Percentiles rank a stretch among this genome's conserved stretches.
phyloP scores from a whole-genome alignment of 1,140 invertebrate genomes.

The Bilobella aurantiaca region DNA sequence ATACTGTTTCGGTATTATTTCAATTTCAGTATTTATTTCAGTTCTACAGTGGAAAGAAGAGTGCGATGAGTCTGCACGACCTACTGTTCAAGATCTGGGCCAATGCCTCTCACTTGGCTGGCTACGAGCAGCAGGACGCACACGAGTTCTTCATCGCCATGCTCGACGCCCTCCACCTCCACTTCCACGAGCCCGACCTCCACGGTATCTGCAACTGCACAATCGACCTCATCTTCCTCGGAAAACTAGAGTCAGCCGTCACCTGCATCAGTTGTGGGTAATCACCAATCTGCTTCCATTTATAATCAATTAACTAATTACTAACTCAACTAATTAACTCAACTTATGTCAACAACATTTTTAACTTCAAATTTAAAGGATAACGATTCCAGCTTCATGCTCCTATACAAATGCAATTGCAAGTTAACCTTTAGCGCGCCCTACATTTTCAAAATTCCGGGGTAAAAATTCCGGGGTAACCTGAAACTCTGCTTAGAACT shows the following conservation, averaged over 20 bases:
- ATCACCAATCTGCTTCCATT: slow-evolving; percentile 37
- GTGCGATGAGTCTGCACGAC: slow-evolving; percentile 75
- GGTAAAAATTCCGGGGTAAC: too few relatives aligned
- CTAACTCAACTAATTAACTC: too few relatives aligned
- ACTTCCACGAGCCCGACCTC: slow-evolving; percentile 43
- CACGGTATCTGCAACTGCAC: slow-evolving; percentile 81
- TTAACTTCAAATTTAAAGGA: too few relatives aligned
- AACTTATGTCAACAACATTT: too few relatives aligned
- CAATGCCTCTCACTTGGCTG: slow-evolving; percentile 85
- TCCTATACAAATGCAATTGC: too few relatives aligned
- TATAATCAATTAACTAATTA: not conserved
- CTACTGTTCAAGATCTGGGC: slow-evolving; percentile 92
- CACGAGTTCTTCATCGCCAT: slow-evolving; percentile 98
- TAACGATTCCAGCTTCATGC: too few relatives aligned
- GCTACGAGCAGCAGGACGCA: slow-evolving; percentile 96
- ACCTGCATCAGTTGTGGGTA: slow-evolving; percentile 89
- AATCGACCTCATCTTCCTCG: slow-evolving; percentile 95
- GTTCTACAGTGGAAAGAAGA: slow-evolving; percentile 84
- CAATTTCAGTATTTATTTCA: slow-evolving; percentile 39
- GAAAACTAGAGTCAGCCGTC: slow-evolving; percentile 89
- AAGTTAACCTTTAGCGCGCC: too few relatives aligned
- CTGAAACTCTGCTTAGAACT: too few relatives aligned
- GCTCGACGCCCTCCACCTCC: slow-evolving; percentile 80
- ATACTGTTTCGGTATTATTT: slow-evolving; percentile 2
- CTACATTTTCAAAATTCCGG: too few relatives aligned